Evolutionary conservation across 2,113 vertebrate genomes (phyloP).

Genomic region (Dasyornis broadbenti): DNA sequence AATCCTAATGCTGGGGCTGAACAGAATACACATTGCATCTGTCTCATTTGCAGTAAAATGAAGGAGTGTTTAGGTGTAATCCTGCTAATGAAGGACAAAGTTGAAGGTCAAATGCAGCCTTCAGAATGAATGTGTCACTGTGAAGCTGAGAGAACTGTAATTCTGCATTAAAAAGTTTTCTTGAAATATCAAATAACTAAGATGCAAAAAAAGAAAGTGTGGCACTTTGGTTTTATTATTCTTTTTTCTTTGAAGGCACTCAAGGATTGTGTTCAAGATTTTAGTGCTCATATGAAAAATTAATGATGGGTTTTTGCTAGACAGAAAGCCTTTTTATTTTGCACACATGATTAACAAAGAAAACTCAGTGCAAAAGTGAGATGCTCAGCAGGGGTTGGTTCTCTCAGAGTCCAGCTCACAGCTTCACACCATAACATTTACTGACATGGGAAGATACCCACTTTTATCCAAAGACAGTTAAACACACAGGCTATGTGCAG

Average conservation of each 20-base stretch:
- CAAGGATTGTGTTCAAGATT: constrained; percentile 53
- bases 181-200: not conserved
- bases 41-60: constrained; percentile 70
- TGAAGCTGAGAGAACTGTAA: not conserved
- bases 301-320: constrained; percentile 61
- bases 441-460: constrained; percentile 31
- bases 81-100: constrained; percentile 67
- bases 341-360: constrained; percentile 66
- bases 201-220: not conserved
- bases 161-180: constrained; percentile 26
- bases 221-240: constrained; percentile 12
- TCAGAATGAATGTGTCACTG: constrained; percentile 1
- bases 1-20: constrained; percentile 54
- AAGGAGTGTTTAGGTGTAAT: constrained; percentile 56
- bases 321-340: constrained; percentile 62
- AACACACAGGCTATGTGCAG: constrained; percentile 12
- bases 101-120: constrained; percentile 70
- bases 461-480: constrained; percentile 57
- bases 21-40: constrained; percentile 55
- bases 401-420: constrained; percentile 17
- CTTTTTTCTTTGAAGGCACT: constrained; percentile 37
- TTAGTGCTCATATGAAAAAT: constrained; percentile 70
- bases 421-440: constrained; percentile 27
- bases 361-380: constrained; percentile 29
- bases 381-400: constrained; percentile 8